A percentile compares a stretch with the other conserved stretches of the same genome.
phyloP scores from a whole-genome alignment of 2,797 vertebrate species.

The Channa striata region DNA sequence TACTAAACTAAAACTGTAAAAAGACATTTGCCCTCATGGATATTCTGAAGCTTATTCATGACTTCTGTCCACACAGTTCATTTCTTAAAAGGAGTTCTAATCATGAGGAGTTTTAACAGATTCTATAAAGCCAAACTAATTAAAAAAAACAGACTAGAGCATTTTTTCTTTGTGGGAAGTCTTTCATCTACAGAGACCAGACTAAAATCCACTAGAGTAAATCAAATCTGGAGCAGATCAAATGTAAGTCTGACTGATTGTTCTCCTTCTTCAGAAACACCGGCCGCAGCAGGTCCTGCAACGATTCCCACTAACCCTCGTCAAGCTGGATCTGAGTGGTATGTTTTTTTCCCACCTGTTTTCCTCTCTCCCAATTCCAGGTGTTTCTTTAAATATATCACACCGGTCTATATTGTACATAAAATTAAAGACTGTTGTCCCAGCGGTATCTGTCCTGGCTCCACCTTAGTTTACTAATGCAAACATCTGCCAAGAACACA shows the following conservation, averaged over 20 bases:
- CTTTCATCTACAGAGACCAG: not conserved
- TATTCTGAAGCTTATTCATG: no score
- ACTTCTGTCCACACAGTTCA: no score
- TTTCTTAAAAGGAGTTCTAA: no score
- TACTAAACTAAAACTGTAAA: no score
- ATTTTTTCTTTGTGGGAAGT: no score
- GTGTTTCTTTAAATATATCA: not conserved
- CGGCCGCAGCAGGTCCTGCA: accelerated
- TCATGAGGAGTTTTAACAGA: no score
- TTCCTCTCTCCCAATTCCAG: not conserved
- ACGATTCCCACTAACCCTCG: slow-evolving; percentile 43
- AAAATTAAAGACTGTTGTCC: slow-evolving; percentile 24
- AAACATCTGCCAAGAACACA: slow-evolving; percentile 43
- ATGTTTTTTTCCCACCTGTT: slow-evolving; percentile 37
- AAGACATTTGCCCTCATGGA: no score
- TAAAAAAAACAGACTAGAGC: no score
- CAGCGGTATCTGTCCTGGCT: not conserved
- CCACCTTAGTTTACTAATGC: slow-evolving; percentile 15
- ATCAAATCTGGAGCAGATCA: not conserved
- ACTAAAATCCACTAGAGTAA: not conserved
- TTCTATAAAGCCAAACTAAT: no score
- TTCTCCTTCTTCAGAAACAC: slow-evolving; percentile 7
- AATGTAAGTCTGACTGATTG: not conserved
- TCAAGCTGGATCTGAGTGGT: slow-evolving; percentile 71
- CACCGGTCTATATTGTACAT: not conserved